These are phyloP conservation scores for Parauchenoglanis punctatus DNA, from an alignment of 2,797 vertebrate genomes.

Conservation along the genomic window DNA sequence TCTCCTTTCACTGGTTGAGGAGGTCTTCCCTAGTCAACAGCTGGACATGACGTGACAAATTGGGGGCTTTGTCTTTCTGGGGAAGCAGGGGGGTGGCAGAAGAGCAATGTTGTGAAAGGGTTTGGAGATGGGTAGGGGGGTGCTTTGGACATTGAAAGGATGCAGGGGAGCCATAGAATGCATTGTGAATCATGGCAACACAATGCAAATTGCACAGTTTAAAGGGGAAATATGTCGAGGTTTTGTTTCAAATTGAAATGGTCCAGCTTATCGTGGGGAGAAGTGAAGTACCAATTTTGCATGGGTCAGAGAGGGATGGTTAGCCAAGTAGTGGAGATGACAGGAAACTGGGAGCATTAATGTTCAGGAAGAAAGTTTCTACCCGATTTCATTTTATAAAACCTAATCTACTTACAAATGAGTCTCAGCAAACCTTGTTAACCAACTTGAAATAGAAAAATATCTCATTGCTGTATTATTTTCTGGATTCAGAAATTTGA, in stretches of 20 bases:
- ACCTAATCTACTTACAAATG: slow-evolving; percentile 69
- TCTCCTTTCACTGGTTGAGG: slow-evolving; percentile 59
- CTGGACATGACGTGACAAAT: slow-evolving; percentile 73
- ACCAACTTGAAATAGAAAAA: slow-evolving; percentile 67
- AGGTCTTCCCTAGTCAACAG: slow-evolving; percentile 66
- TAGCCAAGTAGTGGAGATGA: slow-evolving; percentile 38
- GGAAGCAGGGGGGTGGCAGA: slow-evolving; percentile 50
- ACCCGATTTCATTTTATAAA: slow-evolving; percentile 56
- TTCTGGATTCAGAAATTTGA: slow-evolving; percentile 62
- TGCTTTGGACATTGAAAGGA: slow-evolving; percentile 56
- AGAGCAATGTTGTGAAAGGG: slow-evolving; percentile 52
- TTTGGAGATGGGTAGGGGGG: neutral
- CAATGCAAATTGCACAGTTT: slow-evolving; percentile 62
- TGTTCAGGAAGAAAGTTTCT: slow-evolving; percentile 33
- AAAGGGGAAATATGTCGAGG: slow-evolving; percentile 58
- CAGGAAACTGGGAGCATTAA: slow-evolving; percentile 48
- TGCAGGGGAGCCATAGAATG: slow-evolving; percentile 59
- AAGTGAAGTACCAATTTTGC: slow-evolving; percentile 48
- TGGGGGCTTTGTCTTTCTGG: slow-evolving; percentile 67
- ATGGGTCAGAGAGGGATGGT: slow-evolving; percentile 26
- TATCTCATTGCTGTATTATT: slow-evolving; percentile 69
- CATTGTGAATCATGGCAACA: slow-evolving; percentile 55
- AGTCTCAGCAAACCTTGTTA: slow-evolving; percentile 71
- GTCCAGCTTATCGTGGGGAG: slow-evolving; percentile 52
- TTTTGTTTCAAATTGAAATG: slow-evolving; percentile 61